These are phyloP conservation scores for Eriocheir sinensis DNA, from an alignment of 1,140 invertebrate species.

Conservation along the genomic window DNA sequence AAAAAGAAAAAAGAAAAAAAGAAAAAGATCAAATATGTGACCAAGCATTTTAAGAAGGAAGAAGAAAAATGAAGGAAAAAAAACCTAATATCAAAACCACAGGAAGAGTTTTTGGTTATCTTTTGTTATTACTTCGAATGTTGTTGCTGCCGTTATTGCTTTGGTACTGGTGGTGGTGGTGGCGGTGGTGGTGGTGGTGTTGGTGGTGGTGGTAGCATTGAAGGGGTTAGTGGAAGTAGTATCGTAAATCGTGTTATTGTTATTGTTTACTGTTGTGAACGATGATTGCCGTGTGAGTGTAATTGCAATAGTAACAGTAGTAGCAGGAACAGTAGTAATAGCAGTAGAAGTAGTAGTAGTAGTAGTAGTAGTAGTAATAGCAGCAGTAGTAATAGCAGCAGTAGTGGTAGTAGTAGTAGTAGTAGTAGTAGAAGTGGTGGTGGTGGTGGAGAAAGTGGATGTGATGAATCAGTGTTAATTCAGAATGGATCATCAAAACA, in stretches of 20 bases:
- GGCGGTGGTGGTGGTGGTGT: background rate
- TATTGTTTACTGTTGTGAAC: background rate
- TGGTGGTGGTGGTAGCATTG: background rate
- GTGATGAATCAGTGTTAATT: background rate
- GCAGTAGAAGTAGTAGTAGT: background rate
- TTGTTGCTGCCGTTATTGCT: no score
- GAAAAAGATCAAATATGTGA: background rate
- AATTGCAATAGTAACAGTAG: background rate
- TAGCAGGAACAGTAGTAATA: background rate
- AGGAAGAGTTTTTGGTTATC: constrained; percentile 10
- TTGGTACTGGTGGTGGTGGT: background rate
- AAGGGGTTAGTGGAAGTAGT: background rate
- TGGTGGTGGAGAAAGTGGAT: background rate
- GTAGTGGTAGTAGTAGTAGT: no score
- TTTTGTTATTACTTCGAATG: no score
- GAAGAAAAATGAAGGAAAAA: no score
- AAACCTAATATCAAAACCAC: background rate
- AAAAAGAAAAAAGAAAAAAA: background rate
- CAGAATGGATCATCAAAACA: background rate
- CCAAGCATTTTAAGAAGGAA: background rate
- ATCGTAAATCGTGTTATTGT: background rate
- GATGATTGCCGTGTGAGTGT: background rate
- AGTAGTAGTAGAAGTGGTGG: no score
- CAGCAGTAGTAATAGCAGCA: background rate
- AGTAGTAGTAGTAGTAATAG: background rate